Base-by-base conservation (phyloP, 2,113 vertebrate genomes). In the Bettongia penicillata region DNA sequence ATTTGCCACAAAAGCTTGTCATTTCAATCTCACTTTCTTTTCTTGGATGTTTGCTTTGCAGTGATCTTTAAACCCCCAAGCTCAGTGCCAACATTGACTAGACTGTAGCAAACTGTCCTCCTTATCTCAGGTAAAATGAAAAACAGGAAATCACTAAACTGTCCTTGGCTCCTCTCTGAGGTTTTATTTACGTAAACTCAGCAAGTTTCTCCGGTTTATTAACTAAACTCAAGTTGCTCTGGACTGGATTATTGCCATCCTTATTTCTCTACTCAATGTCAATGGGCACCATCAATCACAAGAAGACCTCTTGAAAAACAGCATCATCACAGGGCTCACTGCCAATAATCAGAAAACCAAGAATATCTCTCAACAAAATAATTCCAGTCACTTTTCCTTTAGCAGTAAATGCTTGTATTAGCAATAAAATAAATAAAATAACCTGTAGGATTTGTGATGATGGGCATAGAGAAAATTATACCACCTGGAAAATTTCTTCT, bases 1-100 rank as follows among this genome's bases (percentile, higher is more conserved):
- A 90, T 53, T 0, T 26, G 47, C 61, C 14, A 47, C 10, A 48
- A 26, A 49, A 49, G 8, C 91, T 96, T 50, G 92, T 53, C 1
- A 55, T 94, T 91, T 96, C 31, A 23, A 91, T 93, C 95, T 93
- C n/a, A 91, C 91, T 61, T 51, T 51, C 11, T 96, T 93, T 68
- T 90, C 94, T 96, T 95, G 93, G 77, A 93, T 49, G 48, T 47
- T 16, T 61, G 3, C 94, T 96, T 97, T 94, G 96, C 95, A 95
- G 90, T 51, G 94, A 95, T 95, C 37, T 95, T 43, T 96, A 52
- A 55, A 89, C 1, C 7, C 23, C 91, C 91, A 94, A 43, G 10
- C n/a, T 47, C 89, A 96, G 93, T 97, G 89, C 90, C 61, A 97
- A 96, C 98, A 5, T 9, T 94, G 57, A 51, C 14, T 68, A 95